Evolutionary conservation across 2,888 invertebrate species (phyloP), one percentile per base, ranked within the genome.

Genomic region (Pterostichus madidus): DNA sequence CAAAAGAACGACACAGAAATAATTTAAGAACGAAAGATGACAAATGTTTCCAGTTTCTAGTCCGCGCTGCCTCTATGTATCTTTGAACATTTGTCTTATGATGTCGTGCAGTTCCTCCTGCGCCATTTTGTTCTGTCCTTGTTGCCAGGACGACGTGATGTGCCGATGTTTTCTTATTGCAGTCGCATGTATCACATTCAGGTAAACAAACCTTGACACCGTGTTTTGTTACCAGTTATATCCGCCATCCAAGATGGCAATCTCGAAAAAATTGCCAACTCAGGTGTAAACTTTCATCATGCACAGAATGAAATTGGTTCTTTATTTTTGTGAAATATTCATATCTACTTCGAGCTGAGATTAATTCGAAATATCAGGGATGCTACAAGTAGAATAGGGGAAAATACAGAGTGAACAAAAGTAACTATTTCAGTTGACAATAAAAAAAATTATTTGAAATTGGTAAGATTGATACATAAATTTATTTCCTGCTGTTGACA

Each of bases 201-300:
- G 64, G 64, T 64, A 64, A 64, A 64, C 64, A 64, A 64, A 64
- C 64, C 64, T 64, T 64, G 64, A 64, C 64, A 64, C 35, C 32
- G 13, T 64, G n/a, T 35, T 64, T 64, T 64, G 64, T 35, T 59
- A 59, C 59, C 5, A 7, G 15, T 13, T 13, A 59, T 2, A 3
- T 6, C 39, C 39, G 39, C 7, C 39, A 7, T 8, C 1, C 39
- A 17, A 59, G 11, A 31, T 17, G 3, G 31, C 59, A 59, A 56
- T 59, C 59, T 11, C 11, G 31, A 59, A 59, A 59, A 59, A 59
- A 59, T 59, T 53, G 53, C 53, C 7, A 53, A 53, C 17, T 59
- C 59, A 11, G 24, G 59, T 10, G 5, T 59, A 11, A 31, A 15
- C 6, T 59, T 10, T 59, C 11, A 11, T 59, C 59, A 17, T 15